Evolutionary conservation across 2,113 vertebrate species (phyloP).

Genomic region (Scolopax mira): DNA sequence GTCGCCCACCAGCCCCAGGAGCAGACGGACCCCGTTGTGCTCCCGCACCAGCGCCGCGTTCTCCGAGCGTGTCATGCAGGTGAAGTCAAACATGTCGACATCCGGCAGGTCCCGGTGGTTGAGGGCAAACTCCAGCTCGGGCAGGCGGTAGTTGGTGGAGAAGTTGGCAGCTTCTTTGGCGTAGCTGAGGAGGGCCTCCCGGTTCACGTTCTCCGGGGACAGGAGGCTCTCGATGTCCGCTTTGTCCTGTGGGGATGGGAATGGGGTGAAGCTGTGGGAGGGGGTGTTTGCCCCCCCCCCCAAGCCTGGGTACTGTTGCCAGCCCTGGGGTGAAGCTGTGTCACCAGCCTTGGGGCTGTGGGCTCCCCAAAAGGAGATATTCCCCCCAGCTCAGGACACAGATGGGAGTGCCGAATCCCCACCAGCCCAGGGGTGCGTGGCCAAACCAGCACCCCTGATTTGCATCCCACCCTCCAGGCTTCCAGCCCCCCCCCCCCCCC

Average conservation of each 20-base stretch:
- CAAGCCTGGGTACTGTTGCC: neutral
- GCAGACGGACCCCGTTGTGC: slow-evolving; percentile 72
- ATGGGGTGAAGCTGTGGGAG: neutral
- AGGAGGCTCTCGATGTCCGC: slow-evolving; percentile 77
- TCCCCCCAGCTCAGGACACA: no score
- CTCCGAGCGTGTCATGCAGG: slow-evolving; percentile 86
- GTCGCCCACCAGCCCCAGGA: slow-evolving; percentile 88
- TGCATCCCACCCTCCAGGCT: neutral
- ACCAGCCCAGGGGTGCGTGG: no score
- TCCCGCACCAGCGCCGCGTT: slow-evolving; percentile 83
- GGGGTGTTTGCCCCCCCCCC: neutral
- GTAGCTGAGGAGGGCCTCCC: slow-evolving; percentile 75
- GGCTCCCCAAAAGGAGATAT: neutral
- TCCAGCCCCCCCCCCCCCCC: neutral
- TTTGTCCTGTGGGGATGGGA: slow-evolving; percentile 70
- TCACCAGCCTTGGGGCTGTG: neutral
- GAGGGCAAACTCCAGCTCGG: slow-evolving; percentile 77
- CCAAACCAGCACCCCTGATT: neutral
- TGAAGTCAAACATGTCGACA: slow-evolving; percentile 90
- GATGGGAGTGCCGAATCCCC: neutral
- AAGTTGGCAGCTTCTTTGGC: slow-evolving; percentile 83
- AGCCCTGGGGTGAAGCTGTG: neutral
- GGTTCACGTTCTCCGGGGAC: slow-evolving; percentile 75
- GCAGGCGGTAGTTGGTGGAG: slow-evolving; percentile 79
- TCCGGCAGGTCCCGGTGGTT: slow-evolving; percentile 72